These are phyloP conservation scores for Rissa tridactyla DNA, from an alignment of 2,113 vertebrate genomes.

Conservation along the genomic window DNA sequence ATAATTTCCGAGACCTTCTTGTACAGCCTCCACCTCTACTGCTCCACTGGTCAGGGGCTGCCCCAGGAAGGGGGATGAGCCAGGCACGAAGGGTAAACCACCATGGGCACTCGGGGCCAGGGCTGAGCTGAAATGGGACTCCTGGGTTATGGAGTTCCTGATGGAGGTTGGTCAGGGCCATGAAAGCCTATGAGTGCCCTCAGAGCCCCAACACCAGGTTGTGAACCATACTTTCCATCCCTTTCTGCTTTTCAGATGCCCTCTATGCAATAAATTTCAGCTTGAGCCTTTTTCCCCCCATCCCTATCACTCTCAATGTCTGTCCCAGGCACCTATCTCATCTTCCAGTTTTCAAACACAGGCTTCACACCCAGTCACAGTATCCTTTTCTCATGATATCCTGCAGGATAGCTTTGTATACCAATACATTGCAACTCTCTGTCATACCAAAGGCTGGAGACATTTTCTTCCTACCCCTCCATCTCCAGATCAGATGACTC, in stretches of 20 bases:
- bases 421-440: not conserved
- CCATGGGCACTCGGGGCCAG: fast-evolving
- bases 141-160: not conserved
- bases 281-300: not conserved
- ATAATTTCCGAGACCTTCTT: not conserved
- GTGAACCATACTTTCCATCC: not conserved
- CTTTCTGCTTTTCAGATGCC: not conserved
- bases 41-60: not conserved
- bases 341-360: not conserved
- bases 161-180: fast-evolving
- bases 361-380: fast-evolving
- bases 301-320: not conserved
- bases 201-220: not conserved
- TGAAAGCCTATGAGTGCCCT: not conserved
- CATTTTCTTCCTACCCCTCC: not conserved
- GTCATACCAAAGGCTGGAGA: not conserved
- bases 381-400: not conserved
- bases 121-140: not conserved
- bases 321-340: not conserved
- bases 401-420: not conserved
- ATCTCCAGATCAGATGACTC: not conserved
- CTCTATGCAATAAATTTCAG: not conserved
- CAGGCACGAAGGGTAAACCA: not conserved
- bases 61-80: not conserved
- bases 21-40: not conserved